Evolutionary conservation across 2,113 vertebrate species (phyloP).

Genomic region (Xerus inauris): DNA sequence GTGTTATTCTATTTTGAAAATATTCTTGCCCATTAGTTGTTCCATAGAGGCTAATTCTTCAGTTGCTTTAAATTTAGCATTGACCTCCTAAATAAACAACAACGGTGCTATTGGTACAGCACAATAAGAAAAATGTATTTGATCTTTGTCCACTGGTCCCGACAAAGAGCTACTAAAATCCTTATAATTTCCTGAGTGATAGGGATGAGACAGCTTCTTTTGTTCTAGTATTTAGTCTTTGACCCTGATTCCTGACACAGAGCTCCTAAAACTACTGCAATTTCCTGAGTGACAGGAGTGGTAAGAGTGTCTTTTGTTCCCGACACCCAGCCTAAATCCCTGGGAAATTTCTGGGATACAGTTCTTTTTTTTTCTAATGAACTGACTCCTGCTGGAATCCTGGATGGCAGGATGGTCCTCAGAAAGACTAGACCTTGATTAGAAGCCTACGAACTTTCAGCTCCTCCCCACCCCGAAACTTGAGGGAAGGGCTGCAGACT

Average conservation of each 20-base stretch:
- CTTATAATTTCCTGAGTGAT: not conserved
- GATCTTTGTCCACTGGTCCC: not conserved
- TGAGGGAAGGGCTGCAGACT: not conserved
- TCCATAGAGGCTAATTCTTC: not conserved
- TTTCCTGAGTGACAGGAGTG: not conserved
- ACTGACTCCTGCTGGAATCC: not conserved
- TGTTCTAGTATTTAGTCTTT: not conserved
- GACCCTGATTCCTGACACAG: not conserved
- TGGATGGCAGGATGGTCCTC: not conserved
- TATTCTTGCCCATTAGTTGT: not conserved
- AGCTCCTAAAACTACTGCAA: not conserved
- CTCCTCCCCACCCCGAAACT: not conserved
- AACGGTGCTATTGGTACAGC: not conserved
- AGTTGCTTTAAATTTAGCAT: not conserved
- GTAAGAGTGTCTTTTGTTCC: not conserved
- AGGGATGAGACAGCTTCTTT: not conserved
- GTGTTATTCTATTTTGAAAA: constrained; percentile 26
- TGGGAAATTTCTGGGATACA: not conserved
- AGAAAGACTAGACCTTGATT: not conserved
- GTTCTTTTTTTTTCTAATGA: not conserved
- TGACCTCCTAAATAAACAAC: not conserved
- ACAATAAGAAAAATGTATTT: not conserved
- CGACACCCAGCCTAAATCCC: not conserved
- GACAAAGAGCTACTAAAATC: not conserved
- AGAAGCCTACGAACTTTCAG: not conserved